Evolutionary conservation across 2,888 invertebrate species (phyloP).

Genomic region (Tenthredo notha): DNA sequence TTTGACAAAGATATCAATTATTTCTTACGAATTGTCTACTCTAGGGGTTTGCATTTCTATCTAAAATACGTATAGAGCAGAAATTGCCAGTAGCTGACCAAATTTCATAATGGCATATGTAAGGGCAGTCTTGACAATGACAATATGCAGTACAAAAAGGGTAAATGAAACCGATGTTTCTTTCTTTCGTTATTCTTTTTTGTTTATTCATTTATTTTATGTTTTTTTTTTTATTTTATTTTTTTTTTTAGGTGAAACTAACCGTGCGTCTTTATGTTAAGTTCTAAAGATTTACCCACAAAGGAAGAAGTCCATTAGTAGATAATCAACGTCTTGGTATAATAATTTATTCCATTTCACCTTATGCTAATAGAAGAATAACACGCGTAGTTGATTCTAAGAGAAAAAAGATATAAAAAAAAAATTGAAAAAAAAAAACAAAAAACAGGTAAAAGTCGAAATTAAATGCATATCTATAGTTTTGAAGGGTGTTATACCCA

Average conservation of each 20-base stretch:
- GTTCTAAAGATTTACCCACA: constrained; percentile 67
- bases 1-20: constrained; percentile 56
- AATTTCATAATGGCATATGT: not conserved
- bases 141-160: not conserved
- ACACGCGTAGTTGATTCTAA: not conserved
- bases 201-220: constrained; percentile 39
- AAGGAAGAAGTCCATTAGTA: constrained; percentile 69
- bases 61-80: not conserved
- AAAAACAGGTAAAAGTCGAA: not conserved
- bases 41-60: constrained; percentile 64
- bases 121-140: not conserved
- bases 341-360: constrained; percentile 74
- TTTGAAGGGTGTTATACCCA: not conserved
- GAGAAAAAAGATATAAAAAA: not conserved
- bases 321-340: constrained; percentile 71
- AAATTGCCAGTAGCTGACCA: not conserved
- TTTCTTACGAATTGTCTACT: constrained; percentile 67
- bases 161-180: not conserved
- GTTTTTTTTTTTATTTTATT: constrained; percentile 62
- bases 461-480: not conserved
- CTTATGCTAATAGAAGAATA: constrained; percentile 67
- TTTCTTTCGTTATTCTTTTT: not conserved
- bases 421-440: not conserved
- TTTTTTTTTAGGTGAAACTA: constrained; percentile 64
- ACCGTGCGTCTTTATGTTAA: constrained; percentile 56